Percentiles rank a stretch among this genome's conserved stretches.
phyloP scores from a whole-genome alignment of 2,888 invertebrate species.

The Scaptodrosophila latifasciaeformis region DNA sequence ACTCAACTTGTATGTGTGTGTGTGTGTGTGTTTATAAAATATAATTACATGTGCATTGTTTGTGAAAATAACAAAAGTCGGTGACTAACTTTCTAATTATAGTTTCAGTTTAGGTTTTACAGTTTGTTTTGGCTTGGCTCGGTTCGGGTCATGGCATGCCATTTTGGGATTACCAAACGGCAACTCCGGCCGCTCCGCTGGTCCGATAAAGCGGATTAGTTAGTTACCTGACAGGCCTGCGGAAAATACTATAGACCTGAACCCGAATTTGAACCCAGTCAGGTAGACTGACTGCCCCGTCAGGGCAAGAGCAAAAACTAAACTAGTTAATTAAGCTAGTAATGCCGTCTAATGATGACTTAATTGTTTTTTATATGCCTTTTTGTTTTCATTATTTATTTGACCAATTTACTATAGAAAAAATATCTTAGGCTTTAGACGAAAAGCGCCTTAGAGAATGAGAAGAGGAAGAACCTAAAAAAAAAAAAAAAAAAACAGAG shows the following conservation, averaged over 20 bases:
- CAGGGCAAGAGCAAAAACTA: conserved; percentile 28
- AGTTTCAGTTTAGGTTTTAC: conserved; percentile 9
- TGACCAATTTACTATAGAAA: neutral
- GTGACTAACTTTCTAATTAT: conserved; percentile 47
- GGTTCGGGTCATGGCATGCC: conserved; percentile 35
- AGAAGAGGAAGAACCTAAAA: no score
- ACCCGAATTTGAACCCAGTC: neutral
- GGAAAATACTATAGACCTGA: no score
- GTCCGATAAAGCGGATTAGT: neutral
- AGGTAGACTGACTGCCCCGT: conserved; percentile 34
- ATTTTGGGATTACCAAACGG: conserved; percentile 43
- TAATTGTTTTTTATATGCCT: conserved; percentile 42
- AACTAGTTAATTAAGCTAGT: conserved; percentile 38
- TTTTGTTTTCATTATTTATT: neutral
- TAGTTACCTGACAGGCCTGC: no score
- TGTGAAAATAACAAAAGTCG: conserved; percentile 19
- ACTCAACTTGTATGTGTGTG: conserved; percentile 12
- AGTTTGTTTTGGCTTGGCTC: no score
- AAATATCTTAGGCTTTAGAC: neutral
- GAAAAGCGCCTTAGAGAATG: neutral
- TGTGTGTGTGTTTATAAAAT: conserved; percentile 12
- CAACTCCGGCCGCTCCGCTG: neutral
- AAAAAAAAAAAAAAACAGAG: no score
- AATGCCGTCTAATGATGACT: conserved; percentile 59
- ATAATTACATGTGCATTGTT: conserved; percentile 17